Base-by-base conservation (phyloP, 2,888 invertebrate genomes). In the Orthonychiurus folsomi region DNA sequence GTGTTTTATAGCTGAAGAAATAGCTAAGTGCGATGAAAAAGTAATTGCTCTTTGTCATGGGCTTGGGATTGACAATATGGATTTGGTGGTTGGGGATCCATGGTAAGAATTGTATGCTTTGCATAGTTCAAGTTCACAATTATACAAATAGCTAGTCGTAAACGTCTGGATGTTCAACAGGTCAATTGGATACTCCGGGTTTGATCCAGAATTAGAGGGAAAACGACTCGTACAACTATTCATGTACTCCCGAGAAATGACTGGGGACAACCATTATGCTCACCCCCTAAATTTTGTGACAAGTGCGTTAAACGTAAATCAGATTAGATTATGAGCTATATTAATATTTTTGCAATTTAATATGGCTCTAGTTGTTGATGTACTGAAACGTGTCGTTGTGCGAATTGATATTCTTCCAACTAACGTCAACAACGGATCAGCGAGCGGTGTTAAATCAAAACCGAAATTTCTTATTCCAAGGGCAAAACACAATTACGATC, bases 211-310 rank as follows among this genome's bases (percentile, higher is more conserved):
- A 37, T 66, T 63, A 25, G 66, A 68, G 52, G 64, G 65, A 21
- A 59, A 55, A 21, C 50, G 71, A 25, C 58, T 71, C 18, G 66
- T 69, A 1, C 71, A 71, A 50, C 56, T 69, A 2, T 71, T 69
- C 60, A 69, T 71, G 71, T 69, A 71, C 56, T 50, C 50, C 1
- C 37, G 69, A 48, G 63, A 66, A 50, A 68, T 64, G 56, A 61
- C 50, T 1, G 65, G 63, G 2, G 71, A 71, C 50, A 71, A 71
- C 59, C 69, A 71, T 48, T 71, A 71, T 28, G 69, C 68, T 21
- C 69, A 71, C 60, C 71, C 69, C 1, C 47, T 70, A 37, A 59
- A 67, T 26, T 69, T 69, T 53, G 65, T 69, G n/a, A 56, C 66
- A 28, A 60, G 67, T 69, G 61, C 58, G 55, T 56, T 21, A 5